Base-by-base conservation (phyloP, 2,113 vertebrate species). In the Notothenia coriiceps region DNA sequence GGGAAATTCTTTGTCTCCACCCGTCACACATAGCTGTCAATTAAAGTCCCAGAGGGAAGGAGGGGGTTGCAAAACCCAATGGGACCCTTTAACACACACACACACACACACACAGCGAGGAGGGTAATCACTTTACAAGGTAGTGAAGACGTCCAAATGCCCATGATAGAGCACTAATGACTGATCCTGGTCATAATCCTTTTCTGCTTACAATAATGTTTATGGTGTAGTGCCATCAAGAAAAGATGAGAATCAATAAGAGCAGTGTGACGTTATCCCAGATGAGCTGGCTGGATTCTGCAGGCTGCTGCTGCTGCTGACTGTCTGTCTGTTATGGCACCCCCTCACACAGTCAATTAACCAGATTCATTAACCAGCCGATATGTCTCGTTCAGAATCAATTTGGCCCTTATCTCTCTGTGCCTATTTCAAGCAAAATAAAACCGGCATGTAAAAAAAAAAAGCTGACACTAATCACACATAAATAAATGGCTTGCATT, bases 271-370 rank as follows among this genome's bases (percentile, higher is more conserved):
- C 79, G 77, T 80, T 77, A 87, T 68, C 64, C 77, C 49, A 33
- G 44, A 83, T 51, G 79, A 46, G 77, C 69, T 40, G 74, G 51
- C 55, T 71, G 76, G 79, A 86, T 89, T 55, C 64, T 63, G 77
- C 66, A 72, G 70, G 56, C 72, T 89, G 82, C 82, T 91, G 72
- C 90, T 89, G 77, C 82, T 91, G 72, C 90, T 89, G 77, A 80
- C 83, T 25, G 62, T 63, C 72, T 65, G 70, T 52, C 60, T 87
- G 80, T 86, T 86, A 85, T 80, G 75, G 77, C 82, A 74, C n/a
- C 85, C 88, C 83, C 73, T 91, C 85, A 91, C 90, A 93, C 92
- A 93, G 80, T 86, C 91, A 95, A 93, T 95, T 94, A 95, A 93
- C 87, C 86, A 55, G 89, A 87, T 94, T 94, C 91, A 95, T 94